Percentiles rank a stretch among this genome's conserved stretches.
Conservation (phyloP, 2,888 invertebrate species). For the Drosophila quinaria region DNA sequence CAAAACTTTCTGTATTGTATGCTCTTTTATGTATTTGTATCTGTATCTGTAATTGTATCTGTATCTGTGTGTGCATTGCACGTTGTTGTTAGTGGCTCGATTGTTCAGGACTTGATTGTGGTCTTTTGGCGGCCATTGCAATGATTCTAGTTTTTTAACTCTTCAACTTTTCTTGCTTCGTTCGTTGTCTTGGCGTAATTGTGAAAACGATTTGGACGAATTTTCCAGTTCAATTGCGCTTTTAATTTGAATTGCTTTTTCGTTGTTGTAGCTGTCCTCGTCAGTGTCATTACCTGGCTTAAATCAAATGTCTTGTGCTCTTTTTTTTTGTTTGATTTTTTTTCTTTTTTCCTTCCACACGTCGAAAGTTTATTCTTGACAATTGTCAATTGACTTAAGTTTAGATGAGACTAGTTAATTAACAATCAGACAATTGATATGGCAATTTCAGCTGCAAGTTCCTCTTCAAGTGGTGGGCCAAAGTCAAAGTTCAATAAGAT, state of each 20-base stretch:
- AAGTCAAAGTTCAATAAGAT: constrained; percentile 46
- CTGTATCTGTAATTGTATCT: constrained; percentile 17
- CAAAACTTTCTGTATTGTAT: constrained; percentile 64
- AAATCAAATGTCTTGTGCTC: constrained; percentile 76
- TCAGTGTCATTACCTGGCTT: constrained; percentile 53
- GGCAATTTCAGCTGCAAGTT: constrained; percentile 23
- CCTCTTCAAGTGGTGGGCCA: constrained; percentile 24
- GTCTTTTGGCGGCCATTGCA: constrained; percentile 34
- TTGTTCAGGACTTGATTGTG: constrained; percentile 72
- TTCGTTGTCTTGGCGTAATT: constrained; percentile 56
- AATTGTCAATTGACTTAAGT: constrained; percentile 62
- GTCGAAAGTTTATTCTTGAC: constrained; percentile 45
- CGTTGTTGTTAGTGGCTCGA: constrained; percentile 53
- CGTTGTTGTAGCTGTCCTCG: constrained; percentile 34
- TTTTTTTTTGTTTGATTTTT: constrained; percentile 31
- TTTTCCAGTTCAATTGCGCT: constrained; percentile 83
- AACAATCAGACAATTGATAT: constrained; percentile 50
- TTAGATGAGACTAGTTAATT: constrained; percentile 57
- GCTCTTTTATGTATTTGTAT: constrained; percentile 39
- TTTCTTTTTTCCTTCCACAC: neutral
- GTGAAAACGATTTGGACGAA: constrained; percentile 75
- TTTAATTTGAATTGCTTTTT: constrained; percentile 78
- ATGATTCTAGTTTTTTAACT: constrained; percentile 17
- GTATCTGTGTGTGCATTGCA: constrained; percentile 21
- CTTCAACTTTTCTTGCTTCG: constrained; percentile 16